Evolutionary conservation across 2,888 invertebrate species (phyloP).

Genomic region (Ectemnius continuus): DNA sequence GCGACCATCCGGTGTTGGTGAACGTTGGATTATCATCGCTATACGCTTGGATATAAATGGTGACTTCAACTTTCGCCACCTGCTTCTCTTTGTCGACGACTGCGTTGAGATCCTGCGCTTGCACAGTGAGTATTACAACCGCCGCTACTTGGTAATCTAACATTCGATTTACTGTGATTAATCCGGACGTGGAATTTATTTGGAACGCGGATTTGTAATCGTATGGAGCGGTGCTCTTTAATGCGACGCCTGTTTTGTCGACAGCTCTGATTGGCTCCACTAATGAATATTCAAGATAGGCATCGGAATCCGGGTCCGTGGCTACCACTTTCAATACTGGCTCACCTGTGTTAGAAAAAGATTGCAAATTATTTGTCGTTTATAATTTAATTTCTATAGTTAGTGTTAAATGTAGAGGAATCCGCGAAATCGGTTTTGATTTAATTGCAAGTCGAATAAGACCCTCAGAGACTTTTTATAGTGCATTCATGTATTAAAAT

Average conservation of each 20-base stretch:
- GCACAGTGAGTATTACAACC: slow-evolving; percentile 85
- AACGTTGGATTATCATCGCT: slow-evolving; percentile 88
- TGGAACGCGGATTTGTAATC: slow-evolving; percentile 84
- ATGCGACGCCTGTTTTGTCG: slow-evolving; percentile 86
- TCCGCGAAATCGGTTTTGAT: too few relatives aligned
- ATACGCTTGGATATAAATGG: slow-evolving; percentile 88
- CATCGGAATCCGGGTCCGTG: slow-evolving; percentile 85
- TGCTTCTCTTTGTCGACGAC: slow-evolving; percentile 83
- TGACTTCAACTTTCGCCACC: slow-evolving; percentile 84
- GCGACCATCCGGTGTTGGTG: slow-evolving; percentile 86
- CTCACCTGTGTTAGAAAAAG: slow-evolving; percentile 73
- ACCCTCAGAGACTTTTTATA: too few relatives aligned
- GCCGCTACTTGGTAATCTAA: slow-evolving; percentile 87
- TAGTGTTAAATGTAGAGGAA: too few relatives aligned
- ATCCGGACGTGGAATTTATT: slow-evolving; percentile 85
- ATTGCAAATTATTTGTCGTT: background rate
- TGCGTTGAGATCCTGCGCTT: slow-evolving; percentile 86
- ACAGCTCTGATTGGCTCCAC: slow-evolving; percentile 84
- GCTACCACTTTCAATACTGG: slow-evolving; percentile 84
- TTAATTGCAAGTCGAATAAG: too few relatives aligned
- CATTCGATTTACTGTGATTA: slow-evolving; percentile 83
- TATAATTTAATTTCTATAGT: too few relatives aligned
- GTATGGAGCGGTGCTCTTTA: slow-evolving; percentile 82
- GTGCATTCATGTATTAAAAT: too few relatives aligned
- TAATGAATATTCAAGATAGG: slow-evolving; percentile 85